These are phyloP conservation scores for Hemistola chrysoprasaria DNA, from an alignment of 2,888 invertebrate genomes.

Conservation along the genomic window DNA sequence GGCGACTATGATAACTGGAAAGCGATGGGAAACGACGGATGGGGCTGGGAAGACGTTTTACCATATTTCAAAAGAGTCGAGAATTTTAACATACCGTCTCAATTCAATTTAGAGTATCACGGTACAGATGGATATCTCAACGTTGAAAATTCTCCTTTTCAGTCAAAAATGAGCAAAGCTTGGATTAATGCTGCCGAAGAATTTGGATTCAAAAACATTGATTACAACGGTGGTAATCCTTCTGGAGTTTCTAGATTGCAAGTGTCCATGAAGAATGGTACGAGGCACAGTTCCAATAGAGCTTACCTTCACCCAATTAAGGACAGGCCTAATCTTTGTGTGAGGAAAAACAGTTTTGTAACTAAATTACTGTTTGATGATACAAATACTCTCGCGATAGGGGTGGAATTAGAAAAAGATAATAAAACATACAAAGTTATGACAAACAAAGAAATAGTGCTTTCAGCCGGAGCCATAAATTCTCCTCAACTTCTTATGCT, in stretches of 20 bases:
- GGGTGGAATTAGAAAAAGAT: slow-evolving; percentile 56
- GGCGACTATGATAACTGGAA: slow-evolving; percentile 81
- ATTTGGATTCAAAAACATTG: too few relatives aligned
- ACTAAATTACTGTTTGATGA: slow-evolving; percentile 76
- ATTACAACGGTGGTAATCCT: too few relatives aligned
- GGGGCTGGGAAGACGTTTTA: slow-evolving; percentile 68
- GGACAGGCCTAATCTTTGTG: not conserved
- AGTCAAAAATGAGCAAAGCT: slow-evolving; percentile 37
- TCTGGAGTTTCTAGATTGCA: too few relatives aligned
- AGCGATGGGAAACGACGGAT: slow-evolving; percentile 69
- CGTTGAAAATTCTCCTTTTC: slow-evolving; percentile 54
- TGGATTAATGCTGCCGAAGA: too few relatives aligned
- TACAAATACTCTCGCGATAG: slow-evolving; percentile 54
- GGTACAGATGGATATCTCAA: slow-evolving; percentile 5
- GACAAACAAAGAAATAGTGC: slow-evolving; percentile 70
- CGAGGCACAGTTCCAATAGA: too few relatives aligned
- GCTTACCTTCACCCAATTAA: not conserved
- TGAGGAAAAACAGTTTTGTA: slow-evolving; percentile 12
- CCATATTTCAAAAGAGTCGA: slow-evolving; percentile 37
- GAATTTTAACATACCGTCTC: slow-evolving; percentile 3
- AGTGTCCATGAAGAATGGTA: too few relatives aligned
- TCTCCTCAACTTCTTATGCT: slow-evolving; percentile 76
- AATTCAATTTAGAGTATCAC: slow-evolving; percentile 37
- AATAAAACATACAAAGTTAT: slow-evolving; percentile 47
- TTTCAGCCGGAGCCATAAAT: slow-evolving; percentile 73